These are phyloP conservation scores for Coracias cyanogaster DNA, from an alignment of 2,797 vertebrate species.

Conservation along the genomic window DNA sequence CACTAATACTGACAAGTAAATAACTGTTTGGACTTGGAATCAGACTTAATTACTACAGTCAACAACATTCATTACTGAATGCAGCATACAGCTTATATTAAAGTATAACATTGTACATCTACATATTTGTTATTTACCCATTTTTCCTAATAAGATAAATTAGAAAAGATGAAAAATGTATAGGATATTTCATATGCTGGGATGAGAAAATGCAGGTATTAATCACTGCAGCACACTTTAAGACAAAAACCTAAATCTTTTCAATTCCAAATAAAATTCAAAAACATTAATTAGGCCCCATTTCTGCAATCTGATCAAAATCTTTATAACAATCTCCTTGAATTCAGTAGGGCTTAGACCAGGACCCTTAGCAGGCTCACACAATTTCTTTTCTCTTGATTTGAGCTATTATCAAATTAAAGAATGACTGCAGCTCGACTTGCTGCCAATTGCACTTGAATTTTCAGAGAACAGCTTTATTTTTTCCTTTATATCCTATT, in stretches of 20 bases:
- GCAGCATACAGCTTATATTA: not conserved
- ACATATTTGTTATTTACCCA: not conserved
- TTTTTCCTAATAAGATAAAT: not conserved
- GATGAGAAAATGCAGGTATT: not conserved
- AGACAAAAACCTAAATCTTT: not conserved
- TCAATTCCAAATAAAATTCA: not conserved
- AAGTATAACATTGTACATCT: not conserved
- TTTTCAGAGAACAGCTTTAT: not conserved
- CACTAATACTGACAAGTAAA: conserved; percentile 27
- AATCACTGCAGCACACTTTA: not conserved
- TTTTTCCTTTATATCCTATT: not conserved
- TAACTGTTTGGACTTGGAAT: conserved; percentile 18
- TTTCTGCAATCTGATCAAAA: not conserved
- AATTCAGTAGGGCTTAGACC: not conserved
- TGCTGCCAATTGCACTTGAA: not conserved
- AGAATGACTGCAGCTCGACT: not conserved
- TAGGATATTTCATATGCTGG: not conserved
- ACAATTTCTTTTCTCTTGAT: not conserved
- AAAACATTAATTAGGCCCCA: not conserved
- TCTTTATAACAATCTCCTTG: not conserved
- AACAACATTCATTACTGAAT: conserved; percentile 33
- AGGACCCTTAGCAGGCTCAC: not conserved
- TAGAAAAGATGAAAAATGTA: not conserved
- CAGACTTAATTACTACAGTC: conserved; percentile 38
- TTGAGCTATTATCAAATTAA: conserved; percentile 12